Base-by-base conservation (phyloP, 2,888 invertebrate genomes). In the Rhagium mordax region DNA sequence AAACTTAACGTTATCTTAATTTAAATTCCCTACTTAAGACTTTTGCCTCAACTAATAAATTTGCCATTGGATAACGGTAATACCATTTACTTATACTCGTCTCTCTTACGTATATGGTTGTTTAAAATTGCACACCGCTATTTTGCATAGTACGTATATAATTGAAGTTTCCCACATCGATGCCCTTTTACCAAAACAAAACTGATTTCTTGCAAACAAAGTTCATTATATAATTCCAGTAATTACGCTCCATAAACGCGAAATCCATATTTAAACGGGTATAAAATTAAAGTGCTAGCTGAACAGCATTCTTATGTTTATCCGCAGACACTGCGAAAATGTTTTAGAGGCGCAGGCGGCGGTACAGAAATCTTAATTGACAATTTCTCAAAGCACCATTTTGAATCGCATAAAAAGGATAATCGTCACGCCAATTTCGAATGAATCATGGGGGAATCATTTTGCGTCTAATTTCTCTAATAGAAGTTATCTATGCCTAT, bases 71-170 rank as follows among this genome's bases (percentile, higher is more conserved):
- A 60, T 81, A 81, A 83, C 81, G 82, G 81, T 80, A 80, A 78
- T 78, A 81, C 81, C 81, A 78, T 83, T 83, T 83, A 81, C 82
- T 81, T 79, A 79, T 78, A 81, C 76, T 77, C 78, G 79, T 80
- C 80, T 82, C 76, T 82, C 74, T 76, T 81, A 81, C 81, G 64
- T 82, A 82, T 82, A 81, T 75, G 81, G 81, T 60, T 57, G 77
- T 79, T 80, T 79, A 79, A 81, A 80, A 81, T 74, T 77, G 72
- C 73, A 74, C 76, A 74, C 76, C 75, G 74, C 79, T 79, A 78
- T 79, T 79, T 80, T 80, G 78, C 78, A 80, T 79, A 75, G 75
- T 77, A 76, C 68, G 59, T 64, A 41, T 57, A 64, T 74, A 79
- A 77, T 74, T 76, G 74, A 78, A 76, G 72, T 77, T 79, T 81